Evolutionary conservation across 1,140 invertebrate genomes (phyloP).

Genomic region (Lordiphosa clarofinis): DNA sequence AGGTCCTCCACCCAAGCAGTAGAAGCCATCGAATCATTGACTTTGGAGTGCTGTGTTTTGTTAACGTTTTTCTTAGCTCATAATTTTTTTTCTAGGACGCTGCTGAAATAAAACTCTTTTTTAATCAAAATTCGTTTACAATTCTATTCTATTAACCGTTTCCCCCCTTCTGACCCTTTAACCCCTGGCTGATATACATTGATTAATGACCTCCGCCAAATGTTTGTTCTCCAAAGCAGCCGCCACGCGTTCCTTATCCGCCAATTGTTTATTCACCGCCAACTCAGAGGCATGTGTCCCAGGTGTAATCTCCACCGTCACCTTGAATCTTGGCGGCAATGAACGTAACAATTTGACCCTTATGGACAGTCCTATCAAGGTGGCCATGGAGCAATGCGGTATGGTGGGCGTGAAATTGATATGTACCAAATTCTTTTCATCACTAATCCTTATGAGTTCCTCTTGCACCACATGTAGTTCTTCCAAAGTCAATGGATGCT

Average conservation of each 20-base stretch:
- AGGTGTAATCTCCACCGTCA: slow-evolving; percentile 93
- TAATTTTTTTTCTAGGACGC: slow-evolving; percentile 27
- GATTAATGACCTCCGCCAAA: slow-evolving; percentile 95
- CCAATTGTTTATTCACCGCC: slow-evolving; percentile 98
- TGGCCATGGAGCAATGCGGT: slow-evolving; percentile 99
- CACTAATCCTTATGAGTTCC: slow-evolving; percentile 88
- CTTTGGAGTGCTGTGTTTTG: slow-evolving; percentile 38
- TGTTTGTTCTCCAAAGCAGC: slow-evolving; percentile 97
- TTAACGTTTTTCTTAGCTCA: slow-evolving; percentile 53
- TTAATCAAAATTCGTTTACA: no score
- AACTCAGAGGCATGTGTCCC: slow-evolving; percentile 95
- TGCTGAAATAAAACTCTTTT: slow-evolving; percentile 31
- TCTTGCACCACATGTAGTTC: slow-evolving; percentile 96
- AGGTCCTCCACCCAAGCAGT: slow-evolving; percentile 25
- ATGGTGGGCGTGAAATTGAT: slow-evolving; percentile 98
- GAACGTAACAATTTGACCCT: slow-evolving; percentile 93
- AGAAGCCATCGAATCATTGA: not conserved
- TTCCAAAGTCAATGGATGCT: slow-evolving; percentile 98
- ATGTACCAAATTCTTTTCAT: slow-evolving; percentile 86
- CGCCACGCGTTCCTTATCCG: slow-evolving; percentile 98
- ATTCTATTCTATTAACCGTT: not conserved
- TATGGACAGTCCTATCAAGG: slow-evolving; percentile 92
- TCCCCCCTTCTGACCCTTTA: no score
- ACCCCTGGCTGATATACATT: slow-evolving; percentile 85
- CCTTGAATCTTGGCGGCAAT: slow-evolving; percentile 92